Evolutionary conservation across 2,797 vertebrate species (phyloP).

Genomic region (Enteromius afrohamiltoni): DNA sequence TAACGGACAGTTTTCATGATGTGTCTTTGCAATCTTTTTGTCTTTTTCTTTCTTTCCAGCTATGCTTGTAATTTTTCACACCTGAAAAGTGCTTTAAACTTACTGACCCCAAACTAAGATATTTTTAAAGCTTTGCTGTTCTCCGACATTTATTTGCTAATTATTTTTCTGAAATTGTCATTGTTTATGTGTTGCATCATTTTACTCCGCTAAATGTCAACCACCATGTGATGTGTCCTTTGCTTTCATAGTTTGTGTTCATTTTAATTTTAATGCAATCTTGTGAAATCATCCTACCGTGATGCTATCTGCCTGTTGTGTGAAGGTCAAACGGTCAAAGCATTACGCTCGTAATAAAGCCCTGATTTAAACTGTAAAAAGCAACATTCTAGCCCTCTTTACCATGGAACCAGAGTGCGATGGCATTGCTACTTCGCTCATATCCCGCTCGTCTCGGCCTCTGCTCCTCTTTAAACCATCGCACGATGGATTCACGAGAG

Average conservation of each 20-base stretch:
- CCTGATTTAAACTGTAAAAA: background rate
- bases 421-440: conserved; percentile 74
- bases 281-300: background rate
- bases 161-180: background rate
- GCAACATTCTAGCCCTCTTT: conserved; percentile 37
- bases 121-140: background rate
- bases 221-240: background rate
- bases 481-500: conserved; percentile 81
- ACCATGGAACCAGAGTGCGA: conserved; percentile 88
- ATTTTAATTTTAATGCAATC: background rate
- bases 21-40: background rate
- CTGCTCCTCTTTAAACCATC: conserved; percentile 87
- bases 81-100: background rate
- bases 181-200: background rate
- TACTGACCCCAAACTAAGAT: background rate
- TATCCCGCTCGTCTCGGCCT: conserved; percentile 79
- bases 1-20: background rate
- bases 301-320: background rate
- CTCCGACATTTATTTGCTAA: background rate
- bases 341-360: background rate
- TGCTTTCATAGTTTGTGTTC: background rate
- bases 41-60: background rate
- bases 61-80: background rate
- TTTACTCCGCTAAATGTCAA: background rate
- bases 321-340: background rate